Percentiles rank a stretch among this genome's conserved stretches.
Conservation (phyloP, 1,140 invertebrate genomes). For the Ganaspis sp. region DNA sequence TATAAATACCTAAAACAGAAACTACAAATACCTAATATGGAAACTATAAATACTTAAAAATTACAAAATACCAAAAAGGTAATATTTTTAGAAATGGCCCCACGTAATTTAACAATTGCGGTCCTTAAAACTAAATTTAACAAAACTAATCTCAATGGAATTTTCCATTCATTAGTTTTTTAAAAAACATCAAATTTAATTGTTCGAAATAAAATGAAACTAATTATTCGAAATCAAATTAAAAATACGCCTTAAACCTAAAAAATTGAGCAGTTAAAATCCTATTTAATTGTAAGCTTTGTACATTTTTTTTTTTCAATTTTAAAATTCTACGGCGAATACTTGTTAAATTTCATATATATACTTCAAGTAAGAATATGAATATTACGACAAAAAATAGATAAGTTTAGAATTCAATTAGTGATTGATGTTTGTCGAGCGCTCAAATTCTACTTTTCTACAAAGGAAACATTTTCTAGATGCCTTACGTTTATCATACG, state of each 20-base stretch:
- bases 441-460: constrained; percentile 36
- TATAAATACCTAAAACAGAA: no score
- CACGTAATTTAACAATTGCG: background rate
- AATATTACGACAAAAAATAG: background rate
- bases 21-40: no score
- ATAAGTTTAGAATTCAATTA: background rate
- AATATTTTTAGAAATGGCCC: background rate
- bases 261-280: constrained; percentile 2
- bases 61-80: background rate
- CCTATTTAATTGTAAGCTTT: background rate
- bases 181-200: background rate
- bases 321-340: background rate
- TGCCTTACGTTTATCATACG: constrained; percentile 13
- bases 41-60: background rate
- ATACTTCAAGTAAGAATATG: background rate
- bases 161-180: no score
- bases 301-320: constrained; percentile 4
- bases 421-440: background rate
- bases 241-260: background rate
- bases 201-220: no score
- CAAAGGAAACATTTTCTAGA: constrained; percentile 6
- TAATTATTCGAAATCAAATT: background rate
- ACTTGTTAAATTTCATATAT: background rate
- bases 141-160: background rate
- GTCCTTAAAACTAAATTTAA: background rate